phyloP scores from a whole-genome alignment of 2,888 invertebrate species.

The Hirtodrosophila histrioides region DNA sequence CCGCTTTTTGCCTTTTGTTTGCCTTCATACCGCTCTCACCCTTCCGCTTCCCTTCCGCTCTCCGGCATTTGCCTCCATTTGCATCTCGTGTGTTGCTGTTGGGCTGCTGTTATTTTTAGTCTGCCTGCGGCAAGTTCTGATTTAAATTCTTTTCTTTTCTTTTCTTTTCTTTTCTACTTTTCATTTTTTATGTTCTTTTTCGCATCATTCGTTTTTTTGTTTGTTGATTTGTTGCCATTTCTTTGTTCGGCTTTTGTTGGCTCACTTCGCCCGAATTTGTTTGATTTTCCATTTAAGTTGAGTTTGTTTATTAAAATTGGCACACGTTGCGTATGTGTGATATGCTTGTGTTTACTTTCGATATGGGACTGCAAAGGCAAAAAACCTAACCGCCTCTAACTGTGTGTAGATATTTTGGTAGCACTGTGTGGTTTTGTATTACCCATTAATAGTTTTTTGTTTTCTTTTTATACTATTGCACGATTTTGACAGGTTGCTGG shows the following conservation, averaged over 20 bases:
- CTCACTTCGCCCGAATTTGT: constrained; percentile 56
- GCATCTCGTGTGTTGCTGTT: constrained; percentile 47
- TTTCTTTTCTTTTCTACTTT: constrained; percentile 17
- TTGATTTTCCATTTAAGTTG: constrained; percentile 76
- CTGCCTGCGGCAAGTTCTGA: constrained; percentile 61
- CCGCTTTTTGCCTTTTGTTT: constrained; percentile 24
- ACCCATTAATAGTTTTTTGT: constrained; percentile 47
- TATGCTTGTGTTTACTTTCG: constrained; percentile 59
- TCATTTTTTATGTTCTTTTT: constrained; percentile 39
- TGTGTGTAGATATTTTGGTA: constrained; percentile 37
- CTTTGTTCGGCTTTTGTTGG: constrained; percentile 27
- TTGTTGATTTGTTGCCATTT: constrained; percentile 46
- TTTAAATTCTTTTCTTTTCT: constrained; percentile 38
- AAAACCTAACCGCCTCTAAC: background rate
- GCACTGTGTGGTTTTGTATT: constrained; percentile 60
- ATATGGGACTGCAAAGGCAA: constrained; percentile 1
- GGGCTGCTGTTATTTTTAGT: constrained; percentile 73
- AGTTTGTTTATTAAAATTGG: constrained; percentile 78
- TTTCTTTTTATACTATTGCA: constrained; percentile 36
- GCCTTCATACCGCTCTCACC: constrained; percentile 3
- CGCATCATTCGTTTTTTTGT: constrained; percentile 47
- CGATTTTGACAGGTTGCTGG: constrained; percentile 56
- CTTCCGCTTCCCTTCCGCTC: constrained; percentile 9
- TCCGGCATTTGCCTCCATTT: constrained; percentile 21
- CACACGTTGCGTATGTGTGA: constrained; percentile 75